phyloP scores from a whole-genome alignment of 2,797 vertebrate species.

The Urosaurus nigricauda region DNA sequence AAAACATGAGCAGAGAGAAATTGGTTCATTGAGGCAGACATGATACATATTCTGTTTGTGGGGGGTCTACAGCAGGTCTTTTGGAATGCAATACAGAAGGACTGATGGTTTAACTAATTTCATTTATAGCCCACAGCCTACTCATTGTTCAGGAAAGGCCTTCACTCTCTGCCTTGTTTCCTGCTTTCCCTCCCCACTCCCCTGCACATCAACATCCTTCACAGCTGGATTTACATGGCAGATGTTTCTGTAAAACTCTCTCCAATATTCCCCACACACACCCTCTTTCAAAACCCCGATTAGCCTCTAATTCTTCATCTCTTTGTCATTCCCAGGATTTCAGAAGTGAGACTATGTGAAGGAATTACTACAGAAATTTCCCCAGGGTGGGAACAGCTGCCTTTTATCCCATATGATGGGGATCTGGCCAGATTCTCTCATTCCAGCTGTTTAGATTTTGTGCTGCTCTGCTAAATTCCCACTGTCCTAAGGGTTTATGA shows the following conservation, averaged over 20 bases:
- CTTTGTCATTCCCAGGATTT: conserved; percentile 18
- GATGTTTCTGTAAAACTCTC: conserved; percentile 25
- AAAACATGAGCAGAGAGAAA: conserved; percentile 46
- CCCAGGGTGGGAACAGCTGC: conserved; percentile 21
- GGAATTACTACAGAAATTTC: conserved; percentile 14
- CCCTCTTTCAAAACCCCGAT: conserved; percentile 14
- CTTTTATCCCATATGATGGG: conserved; percentile 27
- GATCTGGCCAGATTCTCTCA: conserved; percentile 21
- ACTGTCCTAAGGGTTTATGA: background rate
- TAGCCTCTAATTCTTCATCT: conserved; percentile 32
- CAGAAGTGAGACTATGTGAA: conserved; percentile 27
- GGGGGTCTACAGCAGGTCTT: background rate
- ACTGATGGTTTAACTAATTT: conserved; percentile 14
- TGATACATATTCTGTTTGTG: background rate
- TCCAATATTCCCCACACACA: background rate
- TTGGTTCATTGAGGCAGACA: conserved; percentile 38
- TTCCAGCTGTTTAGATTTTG: conserved; percentile 53
- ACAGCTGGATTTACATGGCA: conserved; percentile 15
- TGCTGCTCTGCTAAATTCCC: background rate
- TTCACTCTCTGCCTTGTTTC: background rate
- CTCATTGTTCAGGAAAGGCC: background rate
- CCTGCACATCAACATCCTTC: conserved; percentile 6
- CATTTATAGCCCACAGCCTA: background rate
- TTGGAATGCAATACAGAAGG: conserved; percentile 20
- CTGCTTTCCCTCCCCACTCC: background rate